Evolutionary conservation across 2,888 invertebrate genomes (phyloP), one percentile per base, ranked within the genome.

Genomic region (Sarcophaga caerulescens): DNA sequence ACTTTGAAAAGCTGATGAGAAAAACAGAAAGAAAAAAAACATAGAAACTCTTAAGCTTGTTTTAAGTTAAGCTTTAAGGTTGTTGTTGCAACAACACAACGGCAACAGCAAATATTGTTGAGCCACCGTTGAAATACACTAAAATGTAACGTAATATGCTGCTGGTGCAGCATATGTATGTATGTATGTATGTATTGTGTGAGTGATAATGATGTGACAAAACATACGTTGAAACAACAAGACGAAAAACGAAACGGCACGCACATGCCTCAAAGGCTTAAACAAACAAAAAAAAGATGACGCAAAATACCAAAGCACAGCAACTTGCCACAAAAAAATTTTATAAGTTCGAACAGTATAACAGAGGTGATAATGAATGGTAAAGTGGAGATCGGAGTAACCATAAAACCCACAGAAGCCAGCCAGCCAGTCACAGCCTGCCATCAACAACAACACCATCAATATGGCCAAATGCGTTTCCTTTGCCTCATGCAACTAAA

Each of bases 161-260:
- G 5, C 44, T 21, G 19, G 3, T 25, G 19, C 45, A n/a, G 23
- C 12, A 14, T 59, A 17, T 44, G 63, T 57, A 65, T 11, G 44
- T 68, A 35, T 21, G 44, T 3, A 57, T 62, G 4, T 21, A 11
- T 60, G 60, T 68, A 66, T 83, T 74, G 79, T 59, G 59, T 86
- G 84, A 84, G 86, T 78, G 84, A 84, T 86, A 86, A 86, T 86
- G 84, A 86, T 86, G 86, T 86, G 86, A 86, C 86, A 86, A 86
- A 86, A 86, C 86, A 86, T 81, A 74, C 81, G 83, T 81, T 81
- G 65, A 60, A 84, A 81, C 77, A 84, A 77, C 77, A 84, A 81
- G 70, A 78, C 65, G 77, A 23, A 81, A 84, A 76, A 52, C 52
- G 47, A 79, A 59, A 23, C 47, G 62, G 81, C 86, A 84, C 86